Conservation (phyloP, 2,797 vertebrate genomes). For the Sebastes hopkinsi region DNA sequence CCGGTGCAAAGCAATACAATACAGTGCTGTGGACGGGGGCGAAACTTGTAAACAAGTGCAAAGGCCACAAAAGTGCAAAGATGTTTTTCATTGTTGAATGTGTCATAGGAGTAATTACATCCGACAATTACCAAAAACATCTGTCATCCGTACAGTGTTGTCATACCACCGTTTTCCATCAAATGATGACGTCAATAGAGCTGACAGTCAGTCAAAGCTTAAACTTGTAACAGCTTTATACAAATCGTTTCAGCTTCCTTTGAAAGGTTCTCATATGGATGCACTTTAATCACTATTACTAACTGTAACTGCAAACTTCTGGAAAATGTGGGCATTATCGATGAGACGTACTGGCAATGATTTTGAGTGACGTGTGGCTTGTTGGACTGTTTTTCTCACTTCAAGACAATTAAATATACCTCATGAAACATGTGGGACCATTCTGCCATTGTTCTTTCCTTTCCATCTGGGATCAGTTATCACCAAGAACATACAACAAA, state of each 20-base stretch:
- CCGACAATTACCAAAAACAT: neutral
- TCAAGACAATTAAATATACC: neutral
- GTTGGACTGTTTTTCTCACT: neutral
- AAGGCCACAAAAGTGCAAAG: neutral
- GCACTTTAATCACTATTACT: neutral
- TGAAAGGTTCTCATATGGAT: neutral
- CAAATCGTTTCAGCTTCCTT: neutral
- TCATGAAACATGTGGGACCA: neutral
- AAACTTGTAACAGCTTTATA: neutral
- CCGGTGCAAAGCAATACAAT: too few relatives aligned
- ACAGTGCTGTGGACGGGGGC: too few relatives aligned
- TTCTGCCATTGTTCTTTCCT: neutral
- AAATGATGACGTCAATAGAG: neutral
- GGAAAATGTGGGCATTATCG: neutral
- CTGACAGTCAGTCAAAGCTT: neutral
- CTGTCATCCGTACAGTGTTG: neutral
- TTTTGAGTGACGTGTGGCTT: neutral
- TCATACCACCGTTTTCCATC: neutral
- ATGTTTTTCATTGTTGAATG: neutral
- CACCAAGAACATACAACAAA: neutral
- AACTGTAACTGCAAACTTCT: too few relatives aligned
- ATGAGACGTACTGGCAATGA: neutral
- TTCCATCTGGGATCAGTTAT: neutral
- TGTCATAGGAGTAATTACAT: neutral
- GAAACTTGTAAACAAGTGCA: neutral